phyloP scores from a whole-genome alignment of 2,797 vertebrate genomes.

The Syngnathus acus region DNA sequence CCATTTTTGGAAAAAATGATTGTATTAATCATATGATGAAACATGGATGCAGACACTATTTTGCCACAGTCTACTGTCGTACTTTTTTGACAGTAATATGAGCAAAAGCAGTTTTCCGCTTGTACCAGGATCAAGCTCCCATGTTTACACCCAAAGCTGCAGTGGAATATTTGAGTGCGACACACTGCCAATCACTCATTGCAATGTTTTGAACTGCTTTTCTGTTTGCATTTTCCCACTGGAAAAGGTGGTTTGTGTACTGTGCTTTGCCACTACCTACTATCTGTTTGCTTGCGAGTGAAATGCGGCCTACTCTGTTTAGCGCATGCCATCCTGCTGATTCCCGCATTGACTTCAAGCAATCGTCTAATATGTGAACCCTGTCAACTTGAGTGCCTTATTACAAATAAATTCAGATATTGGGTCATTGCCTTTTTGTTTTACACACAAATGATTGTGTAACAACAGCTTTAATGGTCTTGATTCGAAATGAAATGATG shows the following conservation, averaged over 20 bases:
- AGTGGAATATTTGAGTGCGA: background rate
- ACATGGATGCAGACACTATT: background rate
- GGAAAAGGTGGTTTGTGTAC: slow-evolving; percentile 4
- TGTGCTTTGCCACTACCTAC: slow-evolving; percentile 8
- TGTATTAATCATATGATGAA: background rate
- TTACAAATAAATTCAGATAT: background rate
- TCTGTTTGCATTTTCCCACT: slow-evolving; percentile 22
- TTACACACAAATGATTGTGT: background rate
- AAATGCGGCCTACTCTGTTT: background rate
- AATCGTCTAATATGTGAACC: background rate
- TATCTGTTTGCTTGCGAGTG: slow-evolving; percentile 3
- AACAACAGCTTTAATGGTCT: background rate
- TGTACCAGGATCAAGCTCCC: background rate
- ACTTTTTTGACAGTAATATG: background rate
- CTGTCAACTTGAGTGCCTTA: background rate
- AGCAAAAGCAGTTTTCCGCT: slow-evolving; percentile 6
- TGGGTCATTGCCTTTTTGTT: background rate
- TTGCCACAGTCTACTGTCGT: background rate
- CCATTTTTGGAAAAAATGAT: background rate
- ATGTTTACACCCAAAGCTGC: background rate
- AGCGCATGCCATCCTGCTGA: background rate
- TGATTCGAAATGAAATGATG: background rate
- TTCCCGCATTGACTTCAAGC: background rate
- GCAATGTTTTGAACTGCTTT: slow-evolving; percentile 27
- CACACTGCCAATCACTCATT: background rate